These are phyloP conservation scores for Atrina japonica DNA, from an alignment of 2,888 invertebrate species.

Conservation along the genomic window DNA sequence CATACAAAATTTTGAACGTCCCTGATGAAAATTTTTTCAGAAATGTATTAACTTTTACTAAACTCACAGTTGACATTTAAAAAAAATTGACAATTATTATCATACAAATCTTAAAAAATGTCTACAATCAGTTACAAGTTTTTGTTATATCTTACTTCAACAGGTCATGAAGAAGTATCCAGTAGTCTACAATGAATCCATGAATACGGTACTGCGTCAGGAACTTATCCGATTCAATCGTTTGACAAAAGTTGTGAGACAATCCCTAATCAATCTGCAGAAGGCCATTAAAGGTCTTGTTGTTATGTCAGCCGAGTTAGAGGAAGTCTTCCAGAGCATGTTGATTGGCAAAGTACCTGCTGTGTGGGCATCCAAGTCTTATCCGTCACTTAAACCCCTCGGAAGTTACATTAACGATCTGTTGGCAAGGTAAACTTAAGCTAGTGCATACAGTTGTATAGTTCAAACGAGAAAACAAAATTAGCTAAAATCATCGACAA, in stretches of 20 bases:
- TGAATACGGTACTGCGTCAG: slow-evolving; percentile 81
- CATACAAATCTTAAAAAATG: no score
- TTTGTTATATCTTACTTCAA: no score
- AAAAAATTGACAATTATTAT: no score
- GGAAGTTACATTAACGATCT: slow-evolving; percentile 82
- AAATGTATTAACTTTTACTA: no score
- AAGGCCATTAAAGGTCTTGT: slow-evolving; percentile 81
- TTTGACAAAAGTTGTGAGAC: slow-evolving; percentile 77
- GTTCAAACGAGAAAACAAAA: no score
- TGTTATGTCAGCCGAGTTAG: slow-evolving; percentile 80
- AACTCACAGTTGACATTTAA: no score
- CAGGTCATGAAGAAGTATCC: slow-evolving; percentile 80
- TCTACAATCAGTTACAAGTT: no score
- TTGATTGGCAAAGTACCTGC: slow-evolving; percentile 79
- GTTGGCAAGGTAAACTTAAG: slow-evolving; percentile 83
- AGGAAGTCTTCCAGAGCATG: slow-evolving; percentile 80
- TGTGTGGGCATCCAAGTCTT: slow-evolving; percentile 80
- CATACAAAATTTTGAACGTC: no score
- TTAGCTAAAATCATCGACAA: no score
- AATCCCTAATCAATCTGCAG: slow-evolving; percentile 77
- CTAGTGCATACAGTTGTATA: no score
- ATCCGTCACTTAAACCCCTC: slow-evolving; percentile 80
- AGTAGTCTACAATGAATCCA: slow-evolving; percentile 79
- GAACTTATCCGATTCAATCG: slow-evolving; percentile 80
- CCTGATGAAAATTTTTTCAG: no score